phyloP scores from a whole-genome alignment of 1,140 invertebrate genomes.

The Phenacoccus solenopsis region DNA sequence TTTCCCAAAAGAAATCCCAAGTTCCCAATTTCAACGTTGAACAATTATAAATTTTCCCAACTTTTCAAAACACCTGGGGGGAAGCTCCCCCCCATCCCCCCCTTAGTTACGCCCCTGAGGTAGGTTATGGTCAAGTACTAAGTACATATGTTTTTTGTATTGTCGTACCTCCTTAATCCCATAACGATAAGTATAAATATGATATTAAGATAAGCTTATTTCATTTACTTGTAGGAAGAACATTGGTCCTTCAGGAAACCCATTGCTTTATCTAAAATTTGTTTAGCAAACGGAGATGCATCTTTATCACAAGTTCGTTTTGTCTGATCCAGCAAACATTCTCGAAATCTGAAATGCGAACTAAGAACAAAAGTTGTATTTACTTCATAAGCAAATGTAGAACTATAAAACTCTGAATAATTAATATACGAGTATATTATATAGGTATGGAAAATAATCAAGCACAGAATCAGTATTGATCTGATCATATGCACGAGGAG shows the following conservation, averaged over 20 bases:
- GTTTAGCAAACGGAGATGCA: slow-evolving; percentile 37
- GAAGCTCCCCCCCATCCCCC: no score
- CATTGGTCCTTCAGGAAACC: slow-evolving; percentile 45
- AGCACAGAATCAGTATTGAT: neutral
- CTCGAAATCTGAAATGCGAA: slow-evolving; percentile 43
- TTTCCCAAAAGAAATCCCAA: no score
- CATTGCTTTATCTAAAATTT: slow-evolving; percentile 44
- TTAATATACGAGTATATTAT: neutral
- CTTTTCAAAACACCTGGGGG: no score
- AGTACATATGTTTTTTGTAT: no score
- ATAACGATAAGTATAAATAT: no score
- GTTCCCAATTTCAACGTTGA: no score
- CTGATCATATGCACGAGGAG: no score
- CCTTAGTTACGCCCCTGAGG: no score
- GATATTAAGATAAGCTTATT: slow-evolving; percentile 19
- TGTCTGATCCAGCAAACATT: slow-evolving; percentile 42
- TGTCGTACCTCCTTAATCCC: no score
- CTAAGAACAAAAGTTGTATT: slow-evolving; percentile 31
- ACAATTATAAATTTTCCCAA: no score
- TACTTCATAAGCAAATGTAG: no score
- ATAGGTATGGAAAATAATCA: neutral
- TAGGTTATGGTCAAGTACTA: no score
- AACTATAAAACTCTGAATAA: neutral
- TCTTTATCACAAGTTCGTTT: slow-evolving; percentile 39
- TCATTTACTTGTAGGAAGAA: slow-evolving; percentile 41